Percentiles rank a stretch among this genome's conserved stretches.
Evolutionary conservation across 2,888 invertebrate species (phyloP).

Genomic region (Cordylochernes scorpioides): DNA sequence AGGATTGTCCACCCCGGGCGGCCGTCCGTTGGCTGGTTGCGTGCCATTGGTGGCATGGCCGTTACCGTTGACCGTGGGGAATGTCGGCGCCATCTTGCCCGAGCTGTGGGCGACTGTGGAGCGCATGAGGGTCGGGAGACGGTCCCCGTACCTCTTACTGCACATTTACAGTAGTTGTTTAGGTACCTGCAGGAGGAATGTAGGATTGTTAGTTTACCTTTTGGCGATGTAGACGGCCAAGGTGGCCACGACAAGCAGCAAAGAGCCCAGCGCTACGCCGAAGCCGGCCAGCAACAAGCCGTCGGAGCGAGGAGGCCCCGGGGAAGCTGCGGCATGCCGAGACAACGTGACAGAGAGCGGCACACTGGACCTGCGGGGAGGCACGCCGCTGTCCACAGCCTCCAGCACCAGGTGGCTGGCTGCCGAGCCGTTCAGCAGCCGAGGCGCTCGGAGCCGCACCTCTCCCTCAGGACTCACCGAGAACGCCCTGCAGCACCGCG

Average conservation of each 20-base stretch:
- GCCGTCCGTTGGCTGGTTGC: no score
- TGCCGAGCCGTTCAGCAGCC: conserved; percentile 26
- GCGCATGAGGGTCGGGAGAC: conserved; percentile 84
- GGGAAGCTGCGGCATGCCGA: no score
- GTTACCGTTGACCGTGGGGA: conserved; percentile 8
- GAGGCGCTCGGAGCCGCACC: conserved; percentile 24
- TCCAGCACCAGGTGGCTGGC: conserved; percentile 48
- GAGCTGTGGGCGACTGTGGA: conserved; percentile 21
- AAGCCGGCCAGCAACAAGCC: conserved; percentile 32
- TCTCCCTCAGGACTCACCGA: conserved; percentile 37
- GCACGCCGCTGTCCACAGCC: conserved; percentile 54
- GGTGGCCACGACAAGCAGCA: conserved; percentile 43
- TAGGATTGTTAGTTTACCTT: no score
- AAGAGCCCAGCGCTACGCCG: conserved; percentile 40
- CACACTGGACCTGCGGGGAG: conserved; percentile 37
- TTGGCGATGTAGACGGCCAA: conserved; percentile 40
- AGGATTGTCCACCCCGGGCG: conserved; percentile 14
- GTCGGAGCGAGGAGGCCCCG: conserved; percentile 16
- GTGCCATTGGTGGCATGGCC: conserved; percentile 3
- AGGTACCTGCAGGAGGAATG: no score
- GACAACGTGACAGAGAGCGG: no score
- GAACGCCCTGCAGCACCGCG: conserved; percentile 36
- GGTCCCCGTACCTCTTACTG: conserved; percentile 13
- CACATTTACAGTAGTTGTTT: no score
- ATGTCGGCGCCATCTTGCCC: conserved; percentile 10